These are phyloP conservation scores for Trisateles emortualis DNA, from an alignment of 2,888 invertebrate genomes.

Conservation along the genomic window DNA sequence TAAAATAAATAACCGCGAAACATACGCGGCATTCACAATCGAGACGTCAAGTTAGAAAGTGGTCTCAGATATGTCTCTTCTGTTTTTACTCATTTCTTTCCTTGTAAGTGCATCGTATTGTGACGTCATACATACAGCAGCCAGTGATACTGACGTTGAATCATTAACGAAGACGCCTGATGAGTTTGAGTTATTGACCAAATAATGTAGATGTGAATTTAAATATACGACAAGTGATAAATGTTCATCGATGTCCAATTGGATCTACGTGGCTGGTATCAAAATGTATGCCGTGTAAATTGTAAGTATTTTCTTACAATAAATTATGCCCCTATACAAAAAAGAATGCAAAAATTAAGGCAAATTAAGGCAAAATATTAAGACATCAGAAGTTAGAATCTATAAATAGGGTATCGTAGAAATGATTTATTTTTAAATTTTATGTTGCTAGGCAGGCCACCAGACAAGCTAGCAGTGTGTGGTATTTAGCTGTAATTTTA, in stretches of 20 bases:
- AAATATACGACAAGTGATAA: slow-evolving; percentile 23
- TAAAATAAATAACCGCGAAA: neutral
- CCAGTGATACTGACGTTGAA: neutral
- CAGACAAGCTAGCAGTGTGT: no score
- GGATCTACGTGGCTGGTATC: slow-evolving; percentile 2
- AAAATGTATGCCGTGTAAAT: slow-evolving; percentile 20
- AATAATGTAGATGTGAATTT: neutral
- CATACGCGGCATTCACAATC: neutral
- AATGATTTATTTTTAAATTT: no score
- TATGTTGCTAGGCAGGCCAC: no score
- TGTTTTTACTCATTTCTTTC: neutral
- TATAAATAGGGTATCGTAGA: no score
- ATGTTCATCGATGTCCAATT: slow-evolving; percentile 5
- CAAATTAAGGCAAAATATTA: no score
- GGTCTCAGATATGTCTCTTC: slow-evolving; percentile 6
- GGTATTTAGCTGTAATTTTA: no score
- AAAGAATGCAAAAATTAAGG: no score
- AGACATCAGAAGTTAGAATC: no score
- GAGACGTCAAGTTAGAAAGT: slow-evolving; percentile 13
- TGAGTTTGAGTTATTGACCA: neutral
- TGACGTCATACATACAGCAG: neutral
- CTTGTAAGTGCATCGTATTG: neutral
- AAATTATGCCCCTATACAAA: no score
- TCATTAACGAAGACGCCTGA: neutral
- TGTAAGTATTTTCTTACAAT: slow-evolving; percentile 32